Evolutionary conservation across 2,888 invertebrate species (phyloP), one percentile per base, ranked within the genome.

Genomic region (Cerastis rubricosa): DNA sequence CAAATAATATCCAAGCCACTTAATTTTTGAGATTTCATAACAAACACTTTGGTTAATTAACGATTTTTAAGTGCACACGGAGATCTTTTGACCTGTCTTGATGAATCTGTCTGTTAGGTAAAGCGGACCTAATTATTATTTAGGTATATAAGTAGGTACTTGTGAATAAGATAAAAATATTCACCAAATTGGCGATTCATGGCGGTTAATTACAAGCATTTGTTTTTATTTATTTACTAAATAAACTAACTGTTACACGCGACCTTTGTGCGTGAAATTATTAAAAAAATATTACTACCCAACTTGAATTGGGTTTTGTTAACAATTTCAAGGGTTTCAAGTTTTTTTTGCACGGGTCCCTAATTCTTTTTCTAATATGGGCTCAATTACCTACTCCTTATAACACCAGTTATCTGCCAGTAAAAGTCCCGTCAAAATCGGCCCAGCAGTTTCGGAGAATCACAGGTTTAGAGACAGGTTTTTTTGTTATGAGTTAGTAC

Each of bases 11-110:
- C 35, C 3, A 79, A 82, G 83, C 80, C 84, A 89, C 83, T 84
- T 89, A 64, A 87, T 88, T 93, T 92, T 91, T 88, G 86, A 89
- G 85, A 90, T 89, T 89, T 89, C 86, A 87, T 85, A 87, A 90
- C 80, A 89, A 87, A 71, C 47, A 54, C 68, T 4, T 78, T 64
- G 47, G 35, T 59, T 85, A 86, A 78, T 85, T 84, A 86, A 80
- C 71, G 54, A 71, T 72, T 49, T 71, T 71, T 75, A 73, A 64
- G 59, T 74, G 67, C 59, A 73, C 59, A 64, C 51, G 47, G 29
- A 71, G 40, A 61, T 47, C 72, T 68, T 66, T 63, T 74, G 72
- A 85, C 67, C 83, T 75, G 75, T 22, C 67, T 57, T 35, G 71
- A 65, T 69, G 51, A n/a, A 51, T 65, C 29, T 51, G 12, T 74